Evolutionary conservation across 1,140 invertebrate species (phyloP).

Genomic region (Pissodes strobi): DNA sequence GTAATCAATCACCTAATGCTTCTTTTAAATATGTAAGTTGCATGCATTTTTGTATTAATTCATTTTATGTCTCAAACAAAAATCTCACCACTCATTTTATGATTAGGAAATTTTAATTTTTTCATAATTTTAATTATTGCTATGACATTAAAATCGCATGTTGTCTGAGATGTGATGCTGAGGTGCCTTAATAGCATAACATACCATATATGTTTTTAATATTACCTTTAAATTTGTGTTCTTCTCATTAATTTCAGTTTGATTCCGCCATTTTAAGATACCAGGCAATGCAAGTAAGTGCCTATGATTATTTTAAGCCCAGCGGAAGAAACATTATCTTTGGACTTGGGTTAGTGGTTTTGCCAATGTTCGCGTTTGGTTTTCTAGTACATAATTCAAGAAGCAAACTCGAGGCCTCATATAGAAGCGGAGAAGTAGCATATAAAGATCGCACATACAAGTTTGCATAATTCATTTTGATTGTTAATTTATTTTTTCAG

Average conservation of each 20-base stretch:
- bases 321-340: conserved; percentile 62
- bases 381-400: conserved; percentile 62
- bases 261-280: conserved; percentile 74
- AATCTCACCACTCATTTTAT: too few relatives aligned
- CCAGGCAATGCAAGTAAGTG: conserved; percentile 66
- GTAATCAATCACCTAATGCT: too few relatives aligned
- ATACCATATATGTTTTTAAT: not conserved
- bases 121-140: too few relatives aligned
- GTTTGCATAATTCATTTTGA: conserved; percentile 54
- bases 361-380: conserved; percentile 63
- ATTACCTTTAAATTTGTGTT: conserved; percentile 31
- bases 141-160: too few relatives aligned
- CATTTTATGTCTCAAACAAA: too few relatives aligned
- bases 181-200: not conserved
- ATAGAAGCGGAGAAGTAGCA: conserved; percentile 69
- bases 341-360: conserved; percentile 60
- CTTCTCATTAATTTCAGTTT: conserved; percentile 65
- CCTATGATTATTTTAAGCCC: conserved; percentile 70
- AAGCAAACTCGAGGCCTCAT: conserved; percentile 61
- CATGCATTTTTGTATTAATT: too few relatives aligned
- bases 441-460: conserved; percentile 72
- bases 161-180: too few relatives aligned
- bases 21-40: too few relatives aligned
- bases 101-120: too few relatives aligned
- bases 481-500: not conserved